Conservation (phyloP, 53 echinoderm and acorn worm species). For the Antedon mediterranea region DNA sequence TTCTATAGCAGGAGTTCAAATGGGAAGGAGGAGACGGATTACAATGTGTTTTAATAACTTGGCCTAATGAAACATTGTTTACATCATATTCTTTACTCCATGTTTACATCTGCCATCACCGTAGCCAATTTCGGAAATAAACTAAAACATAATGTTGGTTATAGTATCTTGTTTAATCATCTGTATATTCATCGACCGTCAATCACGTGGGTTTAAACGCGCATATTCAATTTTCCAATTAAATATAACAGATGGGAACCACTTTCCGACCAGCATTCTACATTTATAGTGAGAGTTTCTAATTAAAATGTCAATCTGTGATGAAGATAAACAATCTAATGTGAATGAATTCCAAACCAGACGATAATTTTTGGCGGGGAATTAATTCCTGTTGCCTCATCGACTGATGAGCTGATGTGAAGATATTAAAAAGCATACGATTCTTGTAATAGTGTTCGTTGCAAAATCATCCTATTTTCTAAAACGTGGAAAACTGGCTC, state of each 20-base stretch:
- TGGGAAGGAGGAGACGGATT: no score
- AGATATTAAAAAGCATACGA: not conserved
- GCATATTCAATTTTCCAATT: slow-evolving; percentile 1
- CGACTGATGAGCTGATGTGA: not conserved
- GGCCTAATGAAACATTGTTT: no score
- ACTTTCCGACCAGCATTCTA: not conserved
- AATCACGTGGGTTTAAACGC: not conserved
- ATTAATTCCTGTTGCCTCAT: not conserved
- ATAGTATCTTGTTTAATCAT: no score
- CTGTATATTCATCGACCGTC: not conserved
- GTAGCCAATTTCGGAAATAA: no score
- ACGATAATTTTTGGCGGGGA: not conserved
- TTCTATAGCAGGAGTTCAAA: no score
- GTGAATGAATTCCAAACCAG: not conserved
- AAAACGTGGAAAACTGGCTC: not conserved
- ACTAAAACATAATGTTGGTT: no score
- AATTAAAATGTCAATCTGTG: not conserved
- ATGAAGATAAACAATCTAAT: not conserved
- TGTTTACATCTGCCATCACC: no score
- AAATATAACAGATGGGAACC: not conserved
- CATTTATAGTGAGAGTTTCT: not conserved
- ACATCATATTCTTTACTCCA: no score
- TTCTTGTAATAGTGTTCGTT: not conserved
- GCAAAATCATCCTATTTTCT: not conserved
- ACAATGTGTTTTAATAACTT: no score